These are phyloP conservation scores for Phoxinus phoxinus DNA, from an alignment of 2,113 vertebrate species.

Conservation along the genomic window DNA sequence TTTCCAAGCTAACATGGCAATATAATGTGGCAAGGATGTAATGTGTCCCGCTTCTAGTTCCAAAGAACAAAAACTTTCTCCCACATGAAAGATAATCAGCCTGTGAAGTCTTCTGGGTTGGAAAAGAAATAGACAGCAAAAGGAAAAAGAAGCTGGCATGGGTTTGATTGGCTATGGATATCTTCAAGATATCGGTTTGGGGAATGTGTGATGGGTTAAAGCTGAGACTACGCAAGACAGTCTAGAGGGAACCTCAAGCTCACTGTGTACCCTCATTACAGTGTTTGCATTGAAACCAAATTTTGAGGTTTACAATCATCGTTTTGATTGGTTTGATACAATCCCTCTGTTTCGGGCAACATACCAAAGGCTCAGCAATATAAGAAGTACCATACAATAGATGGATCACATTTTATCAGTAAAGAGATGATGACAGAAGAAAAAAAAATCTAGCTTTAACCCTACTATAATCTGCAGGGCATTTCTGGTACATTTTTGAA, in stretches of 20 bases:
- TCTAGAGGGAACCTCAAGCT: background rate
- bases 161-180: conserved; percentile 65
- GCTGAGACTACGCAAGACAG: background rate
- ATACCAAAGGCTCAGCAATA: background rate
- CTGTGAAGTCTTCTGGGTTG: conserved; percentile 7
- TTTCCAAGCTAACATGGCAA: background rate
- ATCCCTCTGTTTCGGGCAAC: background rate
- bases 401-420: background rate
- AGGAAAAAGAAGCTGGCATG: conserved; percentile 28
- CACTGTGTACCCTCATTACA: conserved; percentile 9
- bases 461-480: background rate
- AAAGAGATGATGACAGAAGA: background rate
- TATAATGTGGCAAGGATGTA: background rate
- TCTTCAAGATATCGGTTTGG: conserved; percentile 63
- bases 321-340: background rate
- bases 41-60: background rate
- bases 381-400: background rate
- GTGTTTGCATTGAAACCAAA: background rate
- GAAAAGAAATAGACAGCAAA: conserved; percentile 42
- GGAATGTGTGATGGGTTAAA: conserved; percentile 61
- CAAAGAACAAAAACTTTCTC: background rate
- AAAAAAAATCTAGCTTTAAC: background rate
- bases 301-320: background rate
- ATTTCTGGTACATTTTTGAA: background rate
- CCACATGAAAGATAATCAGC: background rate